Percentiles rank a stretch among this genome's conserved stretches.
phyloP scores from a whole-genome alignment of 2,113 vertebrate genomes.

The Rhineura floridana region DNA sequence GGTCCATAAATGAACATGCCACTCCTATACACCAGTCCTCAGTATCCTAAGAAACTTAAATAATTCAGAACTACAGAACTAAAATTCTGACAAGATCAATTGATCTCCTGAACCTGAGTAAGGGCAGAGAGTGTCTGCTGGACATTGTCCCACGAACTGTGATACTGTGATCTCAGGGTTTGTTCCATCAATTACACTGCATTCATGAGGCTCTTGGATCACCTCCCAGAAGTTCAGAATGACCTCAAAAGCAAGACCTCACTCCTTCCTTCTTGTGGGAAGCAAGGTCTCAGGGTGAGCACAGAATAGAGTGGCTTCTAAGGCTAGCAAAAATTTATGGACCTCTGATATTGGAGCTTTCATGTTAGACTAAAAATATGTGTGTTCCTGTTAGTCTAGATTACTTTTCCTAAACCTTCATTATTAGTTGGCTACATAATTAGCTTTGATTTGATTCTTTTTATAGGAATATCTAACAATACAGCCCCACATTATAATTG shows the following conservation, averaged over 20 bases:
- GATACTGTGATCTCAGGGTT: too few relatives aligned
- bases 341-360: background rate
- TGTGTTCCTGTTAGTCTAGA: background rate
- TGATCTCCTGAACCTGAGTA: background rate
- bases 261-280: background rate
- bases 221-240: background rate
- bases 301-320: background rate
- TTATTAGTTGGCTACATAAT: background rate
- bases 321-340: background rate
- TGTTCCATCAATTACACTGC: too few relatives aligned
- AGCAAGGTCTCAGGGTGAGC: background rate
- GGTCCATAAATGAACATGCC: background rate
- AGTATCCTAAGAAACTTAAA: background rate
- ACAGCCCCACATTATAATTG: background rate
- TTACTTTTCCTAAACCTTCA: background rate
- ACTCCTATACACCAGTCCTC: background rate
- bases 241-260: background rate
- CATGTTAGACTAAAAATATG: background rate
- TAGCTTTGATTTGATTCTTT: background rate
- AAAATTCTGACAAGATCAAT: background rate
- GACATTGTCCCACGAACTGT: background rate
- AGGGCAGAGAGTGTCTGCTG: background rate
- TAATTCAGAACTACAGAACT: background rate
- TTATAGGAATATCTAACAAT: background rate
- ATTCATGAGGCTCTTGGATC: background rate